Evolutionary conservation across 2,797 vertebrate genomes (phyloP), one percentile per base, ranked within the genome.

Genomic region (Aldrovandia affinis): DNA sequence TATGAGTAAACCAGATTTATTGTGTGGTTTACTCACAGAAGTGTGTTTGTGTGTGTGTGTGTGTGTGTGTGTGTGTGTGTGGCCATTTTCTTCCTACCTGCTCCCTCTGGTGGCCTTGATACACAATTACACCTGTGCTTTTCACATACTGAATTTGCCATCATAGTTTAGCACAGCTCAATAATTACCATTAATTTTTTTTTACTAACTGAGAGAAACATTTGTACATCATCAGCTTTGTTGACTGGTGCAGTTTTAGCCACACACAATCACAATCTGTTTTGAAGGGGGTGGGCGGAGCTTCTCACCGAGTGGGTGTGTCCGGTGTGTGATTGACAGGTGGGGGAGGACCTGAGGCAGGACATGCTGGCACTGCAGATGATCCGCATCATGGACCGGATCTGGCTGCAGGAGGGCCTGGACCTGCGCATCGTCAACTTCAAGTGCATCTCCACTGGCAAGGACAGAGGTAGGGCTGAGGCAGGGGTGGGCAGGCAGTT

Each of bases 361-460:
- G 98, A 99, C 94, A 99, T 99, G 98, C 88, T 99, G 90, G 98
- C 98, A 63, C 96, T 99, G 57, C 98, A 99, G 92, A 98, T 99
- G 97, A 99, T 99, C 92, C 98, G 97, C 85, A 97, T 99, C 83
- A 99, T 99, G 98, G 98, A 99, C 91, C 97, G 98, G 84, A 97
- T 99, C 89, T 99, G 98, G 98, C 94, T 98, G 88, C 97, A 98
- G 91, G 98, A 99, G 88, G 98, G 98, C 0, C 94, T 99, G 87
- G 98, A 99, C 92, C 94, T 99, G 70, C 96, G 98, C 73, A 99
- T 99, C 81, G 98, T 99, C 86, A 97, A 99, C 91, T 99, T 99
- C 90, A 98, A 97, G 90, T 99, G 98, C 85, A 97, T 99, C 85
- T 98, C 98, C 87, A 99, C 98, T 9, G 98, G 97, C 87, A 97